phyloP scores from a whole-genome alignment of 2,113 vertebrate genomes.

The Pluvialis apricaria region DNA sequence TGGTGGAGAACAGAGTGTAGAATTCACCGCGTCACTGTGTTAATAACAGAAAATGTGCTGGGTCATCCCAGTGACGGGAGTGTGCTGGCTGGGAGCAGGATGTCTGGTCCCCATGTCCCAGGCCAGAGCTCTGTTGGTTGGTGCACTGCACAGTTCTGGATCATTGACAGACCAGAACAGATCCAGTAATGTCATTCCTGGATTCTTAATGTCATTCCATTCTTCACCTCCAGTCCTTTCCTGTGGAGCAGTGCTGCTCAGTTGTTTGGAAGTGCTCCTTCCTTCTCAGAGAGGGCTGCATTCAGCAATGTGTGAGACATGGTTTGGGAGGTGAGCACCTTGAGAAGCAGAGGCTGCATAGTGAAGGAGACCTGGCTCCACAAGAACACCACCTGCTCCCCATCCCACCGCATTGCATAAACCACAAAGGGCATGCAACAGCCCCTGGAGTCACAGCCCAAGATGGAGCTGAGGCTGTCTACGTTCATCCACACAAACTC shows the following conservation, averaged over 20 bases:
- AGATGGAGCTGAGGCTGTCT: background rate
- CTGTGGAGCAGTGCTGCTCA: background rate
- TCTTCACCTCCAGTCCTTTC: background rate
- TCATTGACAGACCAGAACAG: background rate
- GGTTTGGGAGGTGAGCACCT: background rate
- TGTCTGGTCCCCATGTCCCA: background rate
- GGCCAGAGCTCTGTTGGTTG: background rate
- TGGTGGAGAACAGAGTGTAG: background rate
- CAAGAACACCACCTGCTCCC: background rate
- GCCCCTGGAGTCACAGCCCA: background rate
- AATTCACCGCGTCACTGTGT: background rate
- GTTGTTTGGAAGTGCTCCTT: background rate
- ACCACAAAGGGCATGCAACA: background rate
- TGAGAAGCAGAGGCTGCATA: background rate
- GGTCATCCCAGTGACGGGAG: too few relatives aligned
- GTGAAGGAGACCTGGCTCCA: background rate
- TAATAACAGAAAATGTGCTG: background rate
- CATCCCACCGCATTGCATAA: accelerated
- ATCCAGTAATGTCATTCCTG: background rate
- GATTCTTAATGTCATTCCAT: too few relatives aligned
- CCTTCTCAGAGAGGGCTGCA: background rate
- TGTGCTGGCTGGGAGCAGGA: background rate
- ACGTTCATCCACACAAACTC: background rate
- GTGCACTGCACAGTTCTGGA: background rate
- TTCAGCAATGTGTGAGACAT: background rate